phyloP scores from a whole-genome alignment of 53 echinoderm and acorn worm genomes.

The Mesocentrotus franciscanus region DNA sequence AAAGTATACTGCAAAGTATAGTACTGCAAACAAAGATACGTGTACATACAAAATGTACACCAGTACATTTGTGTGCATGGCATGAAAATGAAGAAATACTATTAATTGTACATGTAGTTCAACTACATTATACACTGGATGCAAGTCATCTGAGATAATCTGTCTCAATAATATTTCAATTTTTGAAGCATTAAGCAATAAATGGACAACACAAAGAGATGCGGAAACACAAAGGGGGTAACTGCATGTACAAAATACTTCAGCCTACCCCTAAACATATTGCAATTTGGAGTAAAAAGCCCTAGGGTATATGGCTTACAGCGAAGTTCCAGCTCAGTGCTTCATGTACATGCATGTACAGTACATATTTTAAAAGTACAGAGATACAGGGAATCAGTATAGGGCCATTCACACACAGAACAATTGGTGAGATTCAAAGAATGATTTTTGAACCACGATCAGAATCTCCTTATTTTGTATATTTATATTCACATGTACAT shows the following conservation, averaged over 20 bases:
- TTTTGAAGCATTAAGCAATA: slow-evolving; percentile 19
- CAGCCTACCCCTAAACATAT: neutral
- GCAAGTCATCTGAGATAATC: neutral
- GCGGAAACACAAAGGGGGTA: neutral
- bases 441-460: neutral
- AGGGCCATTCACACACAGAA: neutral
- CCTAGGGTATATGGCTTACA: neutral
- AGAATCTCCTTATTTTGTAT: neutral
- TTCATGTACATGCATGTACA: too few species aligned
- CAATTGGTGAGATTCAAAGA: neutral
- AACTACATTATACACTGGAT: neutral
- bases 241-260: neutral
- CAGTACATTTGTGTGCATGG: too few species aligned
- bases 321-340: neutral
- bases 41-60: too few species aligned
- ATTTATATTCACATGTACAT: too few species aligned
- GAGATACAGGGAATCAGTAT: neutral
- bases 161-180: slow-evolving; percentile 2
- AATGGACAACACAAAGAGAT: neutral
- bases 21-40: too few species aligned
- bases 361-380: neutral
- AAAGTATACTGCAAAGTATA: too few species aligned
- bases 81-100: too few species aligned
- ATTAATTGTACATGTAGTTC: too few species aligned
- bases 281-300: neutral